A percentile compares a stretch with the other conserved stretches of the same genome.
phyloP scores from a whole-genome alignment of 2,113 vertebrate genomes.

The Turdus rufiventris region DNA sequence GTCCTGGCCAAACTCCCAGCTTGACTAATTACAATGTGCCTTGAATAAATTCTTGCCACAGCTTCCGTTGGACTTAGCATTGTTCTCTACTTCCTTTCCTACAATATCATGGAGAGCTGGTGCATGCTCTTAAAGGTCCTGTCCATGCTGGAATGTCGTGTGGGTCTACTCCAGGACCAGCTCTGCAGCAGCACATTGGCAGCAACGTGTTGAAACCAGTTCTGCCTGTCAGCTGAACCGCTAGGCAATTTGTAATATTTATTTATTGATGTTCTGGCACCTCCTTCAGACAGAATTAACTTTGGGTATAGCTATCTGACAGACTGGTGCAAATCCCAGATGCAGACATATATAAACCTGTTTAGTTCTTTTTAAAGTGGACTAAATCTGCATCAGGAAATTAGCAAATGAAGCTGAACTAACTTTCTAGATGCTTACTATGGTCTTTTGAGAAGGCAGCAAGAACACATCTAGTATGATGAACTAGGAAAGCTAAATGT shows the following conservation, averaged over 20 bases:
- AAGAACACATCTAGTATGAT: neutral
- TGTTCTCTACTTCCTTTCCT: conserved; percentile 56
- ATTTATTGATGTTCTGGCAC: conserved; percentile 46
- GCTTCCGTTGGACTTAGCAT: conserved; percentile 35
- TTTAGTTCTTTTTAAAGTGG: neutral
- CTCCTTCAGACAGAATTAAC: conserved; percentile 17
- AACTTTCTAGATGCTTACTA: neutral
- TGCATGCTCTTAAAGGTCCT: neutral
- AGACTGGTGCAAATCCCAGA: neutral
- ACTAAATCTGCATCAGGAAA: neutral
- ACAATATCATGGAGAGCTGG: neutral
- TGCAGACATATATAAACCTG: neutral
- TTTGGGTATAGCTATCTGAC: neutral
- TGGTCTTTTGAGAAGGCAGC: neutral
- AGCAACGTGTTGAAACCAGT: neutral
- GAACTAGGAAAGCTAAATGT: neutral
- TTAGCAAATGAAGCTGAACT: neutral
- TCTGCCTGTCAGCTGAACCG: conserved; percentile 38
- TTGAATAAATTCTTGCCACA: conserved; percentile 57
- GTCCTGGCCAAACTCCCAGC: conserved; percentile 41
- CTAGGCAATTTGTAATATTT: conserved; percentile 39
- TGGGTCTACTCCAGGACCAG: neutral
- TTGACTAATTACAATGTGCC: neutral
- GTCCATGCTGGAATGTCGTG: neutral
- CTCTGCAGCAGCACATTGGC: neutral